phyloP scores from a whole-genome alignment of 1,140 invertebrate species.

The Neotoxoptera formosana region DNA sequence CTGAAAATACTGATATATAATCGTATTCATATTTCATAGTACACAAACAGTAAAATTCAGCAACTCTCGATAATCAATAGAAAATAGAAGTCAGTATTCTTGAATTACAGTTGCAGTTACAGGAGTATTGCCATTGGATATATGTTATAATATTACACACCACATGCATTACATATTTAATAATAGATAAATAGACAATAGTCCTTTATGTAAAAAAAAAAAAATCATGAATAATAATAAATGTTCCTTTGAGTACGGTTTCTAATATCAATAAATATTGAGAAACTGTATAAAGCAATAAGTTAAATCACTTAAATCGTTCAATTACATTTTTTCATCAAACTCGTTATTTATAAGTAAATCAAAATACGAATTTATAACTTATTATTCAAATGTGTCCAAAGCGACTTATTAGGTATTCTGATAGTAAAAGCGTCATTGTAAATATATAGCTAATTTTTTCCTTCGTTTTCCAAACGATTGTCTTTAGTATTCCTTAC shows the following conservation, averaged over 20 bases:
- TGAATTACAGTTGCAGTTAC: not conserved
- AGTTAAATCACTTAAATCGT: not conserved
- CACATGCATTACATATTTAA: not conserved
- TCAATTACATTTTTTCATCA: not conserved
- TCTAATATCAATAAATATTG: not conserved
- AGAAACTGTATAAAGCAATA: not conserved
- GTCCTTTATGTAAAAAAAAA: not conserved
- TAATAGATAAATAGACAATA: not conserved
- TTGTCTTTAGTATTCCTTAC: slow-evolving; percentile 45
- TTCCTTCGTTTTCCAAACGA: not conserved
- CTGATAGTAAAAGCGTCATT: not conserved
- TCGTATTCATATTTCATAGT: not conserved
- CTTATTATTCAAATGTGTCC: slow-evolving; percentile 18
- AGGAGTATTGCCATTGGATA: not conserved
- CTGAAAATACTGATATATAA: not conserved
- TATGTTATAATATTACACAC: not conserved
- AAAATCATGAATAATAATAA: not conserved
- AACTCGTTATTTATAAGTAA: not conserved
- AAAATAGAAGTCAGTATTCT: not conserved
- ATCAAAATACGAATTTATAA: not conserved
- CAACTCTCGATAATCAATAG: not conserved
- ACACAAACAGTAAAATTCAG: not conserved
- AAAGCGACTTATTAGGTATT: slow-evolving; percentile 1
- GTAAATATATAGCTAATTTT: slow-evolving; percentile 1
- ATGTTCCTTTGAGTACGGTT: not conserved